phyloP scores from a whole-genome alignment of 2,113 vertebrate species.

The Falcunculus frontatus region DNA sequence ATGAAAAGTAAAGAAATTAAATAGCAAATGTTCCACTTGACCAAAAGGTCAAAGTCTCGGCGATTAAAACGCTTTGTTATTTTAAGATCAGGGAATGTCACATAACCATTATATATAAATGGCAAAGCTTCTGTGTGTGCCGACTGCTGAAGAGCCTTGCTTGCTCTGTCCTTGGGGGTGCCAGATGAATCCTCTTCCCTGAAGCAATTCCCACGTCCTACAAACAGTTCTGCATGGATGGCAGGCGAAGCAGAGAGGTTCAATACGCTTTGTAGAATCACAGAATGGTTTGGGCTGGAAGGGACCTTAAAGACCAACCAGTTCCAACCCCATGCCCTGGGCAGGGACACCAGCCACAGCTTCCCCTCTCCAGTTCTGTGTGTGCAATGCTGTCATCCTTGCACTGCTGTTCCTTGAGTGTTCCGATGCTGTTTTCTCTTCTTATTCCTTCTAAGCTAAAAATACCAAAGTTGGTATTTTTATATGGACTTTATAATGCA shows the following conservation, averaged over 20 bases:
- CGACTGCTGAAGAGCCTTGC: not conserved
- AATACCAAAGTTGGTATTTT: accelerated
- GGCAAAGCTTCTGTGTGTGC: constrained; percentile 23
- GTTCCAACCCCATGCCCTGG: not conserved
- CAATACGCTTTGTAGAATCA: not conserved
- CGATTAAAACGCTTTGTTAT: constrained; percentile 58
- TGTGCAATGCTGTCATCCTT: not conserved
- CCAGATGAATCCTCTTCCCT: not conserved
- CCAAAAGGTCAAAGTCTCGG: constrained; percentile 58
- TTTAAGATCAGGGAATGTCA: constrained; percentile 58
- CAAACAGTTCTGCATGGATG: not conserved
- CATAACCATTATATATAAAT: constrained; percentile 44
- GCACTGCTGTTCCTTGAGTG: accelerated
- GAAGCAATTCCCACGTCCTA: not conserved
- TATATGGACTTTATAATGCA: accelerated
- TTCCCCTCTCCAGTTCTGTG: not conserved
- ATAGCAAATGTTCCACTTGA: constrained; percentile 35
- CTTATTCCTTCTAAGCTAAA: not conserved
- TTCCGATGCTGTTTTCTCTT: not conserved
- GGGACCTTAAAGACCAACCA: not conserved
- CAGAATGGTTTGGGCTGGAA: not conserved
- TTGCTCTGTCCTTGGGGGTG: constrained; percentile 28
- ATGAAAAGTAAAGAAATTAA: constrained; percentile 54
- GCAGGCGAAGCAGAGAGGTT: not conserved
- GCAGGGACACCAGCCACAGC: not conserved